These are phyloP conservation scores for Miichthys miiuy DNA, from an alignment of 2,797 vertebrate species.

Conservation along the genomic window DNA sequence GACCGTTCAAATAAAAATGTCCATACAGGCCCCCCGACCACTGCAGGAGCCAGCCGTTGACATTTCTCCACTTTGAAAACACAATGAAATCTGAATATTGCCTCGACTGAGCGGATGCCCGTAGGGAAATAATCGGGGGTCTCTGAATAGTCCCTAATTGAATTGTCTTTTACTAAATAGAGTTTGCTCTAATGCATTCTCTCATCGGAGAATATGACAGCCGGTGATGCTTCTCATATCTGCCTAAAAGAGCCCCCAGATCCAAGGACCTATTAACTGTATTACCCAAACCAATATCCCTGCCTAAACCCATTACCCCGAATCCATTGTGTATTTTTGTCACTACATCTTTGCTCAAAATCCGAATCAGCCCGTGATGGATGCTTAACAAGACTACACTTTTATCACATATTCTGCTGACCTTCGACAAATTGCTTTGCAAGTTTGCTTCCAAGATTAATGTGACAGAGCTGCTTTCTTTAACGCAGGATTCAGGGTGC, in stretches of 20 bases:
- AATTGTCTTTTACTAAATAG: conserved; percentile 95
- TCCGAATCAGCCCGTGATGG: conserved; percentile 82
- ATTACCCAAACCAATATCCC: conserved; percentile 94
- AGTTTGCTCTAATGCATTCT: conserved; percentile 93
- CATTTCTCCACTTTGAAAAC: conserved; percentile 87
- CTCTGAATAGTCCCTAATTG: conserved; percentile 92
- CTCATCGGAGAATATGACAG: conserved; percentile 92
- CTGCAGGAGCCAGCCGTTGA: conserved; percentile 77
- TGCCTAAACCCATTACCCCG: conserved; percentile 91
- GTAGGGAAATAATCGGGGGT: conserved; percentile 88
- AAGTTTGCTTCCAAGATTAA: conserved; percentile 81
- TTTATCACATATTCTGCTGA: conserved; percentile 86
- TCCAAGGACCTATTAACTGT: conserved; percentile 89
- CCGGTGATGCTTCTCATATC: conserved; percentile 87
- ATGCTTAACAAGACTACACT: conserved; percentile 87
- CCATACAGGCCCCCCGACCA: conserved; percentile 78
- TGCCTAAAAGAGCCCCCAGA: conserved; percentile 87
- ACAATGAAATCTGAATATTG: conserved; percentile 91
- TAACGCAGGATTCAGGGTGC: conserved; percentile 67
- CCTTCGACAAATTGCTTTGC: conserved; percentile 85
- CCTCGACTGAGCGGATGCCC: conserved; percentile 81
- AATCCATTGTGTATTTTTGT: conserved; percentile 88
- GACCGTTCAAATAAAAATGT: conserved; percentile 81
- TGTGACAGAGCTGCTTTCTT: conserved; percentile 77
- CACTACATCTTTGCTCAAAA: conserved; percentile 84